Evolutionary conservation across 2,888 invertebrate genomes (phyloP).

Genomic region (Phalera bucephala): DNA sequence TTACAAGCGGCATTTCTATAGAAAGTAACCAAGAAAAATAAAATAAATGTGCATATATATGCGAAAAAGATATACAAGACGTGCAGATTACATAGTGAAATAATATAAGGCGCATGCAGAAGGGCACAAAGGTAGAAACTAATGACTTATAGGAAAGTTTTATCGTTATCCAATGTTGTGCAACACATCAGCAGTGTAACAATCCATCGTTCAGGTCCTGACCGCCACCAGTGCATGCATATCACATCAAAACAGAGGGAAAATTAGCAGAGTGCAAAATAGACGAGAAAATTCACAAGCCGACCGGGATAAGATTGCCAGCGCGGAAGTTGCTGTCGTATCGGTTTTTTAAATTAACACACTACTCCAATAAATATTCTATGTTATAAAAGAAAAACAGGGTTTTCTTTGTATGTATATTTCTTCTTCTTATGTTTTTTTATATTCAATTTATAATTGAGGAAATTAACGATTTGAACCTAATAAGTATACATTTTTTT

Average conservation of each 20-base stretch:
- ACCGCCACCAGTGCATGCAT: conserved; percentile 73
- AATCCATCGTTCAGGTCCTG: conserved; percentile 81
- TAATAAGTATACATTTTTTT: too few species aligned
- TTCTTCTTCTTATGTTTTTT: too few species aligned
- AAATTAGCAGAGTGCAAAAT: conserved; percentile 64
- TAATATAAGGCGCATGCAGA: conserved; percentile 30
- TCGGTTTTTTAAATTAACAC: too few species aligned
- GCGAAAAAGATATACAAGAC: conserved; percentile 10
- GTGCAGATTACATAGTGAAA: conserved; percentile 8
- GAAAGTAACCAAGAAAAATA: conserved; percentile 3
- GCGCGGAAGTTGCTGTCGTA: too few species aligned
- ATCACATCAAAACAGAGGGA: conserved; percentile 64
- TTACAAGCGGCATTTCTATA: conserved; percentile 9
- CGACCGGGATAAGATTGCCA: conserved; percentile 5
- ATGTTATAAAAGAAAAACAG: too few species aligned
- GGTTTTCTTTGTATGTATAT: too few species aligned
- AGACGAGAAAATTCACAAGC: conserved; percentile 20
- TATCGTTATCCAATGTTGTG: conserved; percentile 35
- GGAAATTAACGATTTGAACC: too few species aligned
- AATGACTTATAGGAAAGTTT: conserved; percentile 28
- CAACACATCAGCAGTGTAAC: conserved; percentile 66
- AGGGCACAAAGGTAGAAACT: conserved; percentile 24
- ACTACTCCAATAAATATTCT: too few species aligned
- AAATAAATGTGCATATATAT: conserved; percentile 5
- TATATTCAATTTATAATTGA: too few species aligned